Evolutionary conservation across 2,797 vertebrate species (phyloP).

Genomic region (Eidolon dupreanum): DNA sequence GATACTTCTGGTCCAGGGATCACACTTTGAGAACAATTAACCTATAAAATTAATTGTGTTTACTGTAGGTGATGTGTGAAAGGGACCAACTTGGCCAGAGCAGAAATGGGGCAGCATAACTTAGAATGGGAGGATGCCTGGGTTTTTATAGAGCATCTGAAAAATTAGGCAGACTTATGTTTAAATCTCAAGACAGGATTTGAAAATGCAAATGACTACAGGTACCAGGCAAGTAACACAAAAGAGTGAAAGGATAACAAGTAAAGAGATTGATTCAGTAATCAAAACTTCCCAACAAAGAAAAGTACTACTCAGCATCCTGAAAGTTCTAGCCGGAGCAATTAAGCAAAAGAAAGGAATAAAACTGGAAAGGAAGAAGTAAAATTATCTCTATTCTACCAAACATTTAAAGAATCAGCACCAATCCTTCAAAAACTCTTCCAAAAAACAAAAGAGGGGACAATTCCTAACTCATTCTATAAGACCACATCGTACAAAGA

Average conservation of each 20-base stretch:
- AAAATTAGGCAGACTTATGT: not conserved
- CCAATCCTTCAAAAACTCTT: not conserved
- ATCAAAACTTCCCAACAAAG: not conserved
- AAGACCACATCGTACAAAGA: not conserved
- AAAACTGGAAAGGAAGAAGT: too few relatives aligned
- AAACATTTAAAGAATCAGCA: slow-evolving; percentile 31
- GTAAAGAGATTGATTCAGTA: not conserved
- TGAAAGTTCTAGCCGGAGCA: too few relatives aligned
- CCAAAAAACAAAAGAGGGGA: not conserved
- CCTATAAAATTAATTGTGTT: not conserved
- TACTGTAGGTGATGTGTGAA: not conserved
- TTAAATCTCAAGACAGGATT: not conserved
- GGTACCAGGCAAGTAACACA: not conserved
- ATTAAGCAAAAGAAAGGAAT: too few relatives aligned
- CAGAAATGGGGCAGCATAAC: not conserved
- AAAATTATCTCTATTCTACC: not conserved
- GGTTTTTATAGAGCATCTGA: not conserved
- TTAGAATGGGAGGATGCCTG: not conserved
- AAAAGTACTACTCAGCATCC: not conserved
- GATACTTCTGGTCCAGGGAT: not conserved
- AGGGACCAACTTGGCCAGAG: not conserved
- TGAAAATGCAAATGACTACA: not conserved
- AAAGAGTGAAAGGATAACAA: not conserved
- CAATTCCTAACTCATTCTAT: not conserved
- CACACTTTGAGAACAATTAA: not conserved